Evolutionary conservation across 1,140 invertebrate genomes (phyloP).

Genomic region (Dreissena polymorpha): DNA sequence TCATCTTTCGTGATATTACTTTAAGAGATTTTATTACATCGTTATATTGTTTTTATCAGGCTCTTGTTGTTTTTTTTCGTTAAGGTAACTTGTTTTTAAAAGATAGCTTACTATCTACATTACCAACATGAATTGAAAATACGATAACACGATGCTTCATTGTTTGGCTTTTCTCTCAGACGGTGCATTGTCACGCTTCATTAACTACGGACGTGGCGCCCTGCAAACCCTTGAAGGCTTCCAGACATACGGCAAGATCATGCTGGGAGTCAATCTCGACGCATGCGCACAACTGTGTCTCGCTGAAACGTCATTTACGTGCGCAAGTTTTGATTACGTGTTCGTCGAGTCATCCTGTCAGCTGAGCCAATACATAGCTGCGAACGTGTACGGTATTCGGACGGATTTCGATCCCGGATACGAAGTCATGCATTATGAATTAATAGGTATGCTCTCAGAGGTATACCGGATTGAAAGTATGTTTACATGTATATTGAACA

Average conservation of each 20-base stretch:
- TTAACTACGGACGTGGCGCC: conserved; percentile 75
- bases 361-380: conserved; percentile 75
- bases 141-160: too few species aligned
- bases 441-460: conserved; percentile 67
- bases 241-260: conserved; percentile 71
- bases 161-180: conserved; percentile 59
- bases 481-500: too few species aligned
- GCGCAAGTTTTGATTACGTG: conserved; percentile 75
- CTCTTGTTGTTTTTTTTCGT: too few species aligned
- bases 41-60: too few species aligned
- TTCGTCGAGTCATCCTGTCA: conserved; percentile 72
- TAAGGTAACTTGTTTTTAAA: too few species aligned
- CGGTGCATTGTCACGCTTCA: conserved; percentile 73
- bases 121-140: too few species aligned
- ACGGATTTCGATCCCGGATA: conserved; percentile 62
- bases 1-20: too few species aligned
- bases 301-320: conserved; percentile 71
- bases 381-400: conserved; percentile 72
- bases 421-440: conserved; percentile 75
- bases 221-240: conserved; percentile 69
- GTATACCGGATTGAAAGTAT: too few species aligned
- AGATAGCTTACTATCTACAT: too few species aligned
- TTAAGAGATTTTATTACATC: too few species aligned
- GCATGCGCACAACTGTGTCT: conserved; percentile 76
- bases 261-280: conserved; percentile 72